Evolutionary conservation across 37 sponge, comb jelly and placozoan genomes (phyloP).

Genomic region (Haliclona indistincta): DNA sequence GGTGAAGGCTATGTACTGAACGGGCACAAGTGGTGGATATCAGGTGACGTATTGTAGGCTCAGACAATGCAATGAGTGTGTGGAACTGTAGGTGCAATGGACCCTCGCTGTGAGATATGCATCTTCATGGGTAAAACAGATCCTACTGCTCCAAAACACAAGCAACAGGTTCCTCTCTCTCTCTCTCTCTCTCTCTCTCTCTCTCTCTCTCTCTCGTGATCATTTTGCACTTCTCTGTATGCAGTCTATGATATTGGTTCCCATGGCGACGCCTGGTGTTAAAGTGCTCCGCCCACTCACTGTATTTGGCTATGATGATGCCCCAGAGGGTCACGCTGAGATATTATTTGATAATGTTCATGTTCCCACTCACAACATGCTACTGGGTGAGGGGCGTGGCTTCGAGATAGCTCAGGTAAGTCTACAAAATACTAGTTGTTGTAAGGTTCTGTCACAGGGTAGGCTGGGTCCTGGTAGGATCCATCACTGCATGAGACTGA

Average conservation of each 20-base stretch:
- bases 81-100: slow-evolving; percentile 64
- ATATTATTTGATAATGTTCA: slow-evolving; percentile 67
- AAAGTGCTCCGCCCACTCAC: slow-evolving; percentile 72
- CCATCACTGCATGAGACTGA: slow-evolving; percentile 94
- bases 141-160: slow-evolving; percentile 51
- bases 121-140: slow-evolving; percentile 85
- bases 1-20: slow-evolving; percentile 82
- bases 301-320: slow-evolving; percentile 84
- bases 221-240: background rate
- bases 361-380: slow-evolving; percentile 68
- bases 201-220: background rate
- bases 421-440: background rate
- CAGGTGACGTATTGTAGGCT: slow-evolving; percentile 6
- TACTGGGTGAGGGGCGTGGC: slow-evolving; percentile 89
- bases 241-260: slow-evolving; percentile 89
- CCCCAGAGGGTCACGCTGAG: slow-evolving; percentile 71
- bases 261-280: slow-evolving; percentile 83
- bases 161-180: slow-evolving; percentile 31
- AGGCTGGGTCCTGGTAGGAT: slow-evolving; percentile 90
- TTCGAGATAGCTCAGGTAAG: slow-evolving; percentile 89
- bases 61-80: background rate
- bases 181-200: slow-evolving; percentile 16
- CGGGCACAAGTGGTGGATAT: slow-evolving; percentile 94
- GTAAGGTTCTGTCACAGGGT: slow-evolving; percentile 30
- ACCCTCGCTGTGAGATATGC: slow-evolving; percentile 74